These are phyloP conservation scores for Tapirus indicus DNA, from an alignment of 2,797 vertebrate species.

Conservation along the genomic window DNA sequence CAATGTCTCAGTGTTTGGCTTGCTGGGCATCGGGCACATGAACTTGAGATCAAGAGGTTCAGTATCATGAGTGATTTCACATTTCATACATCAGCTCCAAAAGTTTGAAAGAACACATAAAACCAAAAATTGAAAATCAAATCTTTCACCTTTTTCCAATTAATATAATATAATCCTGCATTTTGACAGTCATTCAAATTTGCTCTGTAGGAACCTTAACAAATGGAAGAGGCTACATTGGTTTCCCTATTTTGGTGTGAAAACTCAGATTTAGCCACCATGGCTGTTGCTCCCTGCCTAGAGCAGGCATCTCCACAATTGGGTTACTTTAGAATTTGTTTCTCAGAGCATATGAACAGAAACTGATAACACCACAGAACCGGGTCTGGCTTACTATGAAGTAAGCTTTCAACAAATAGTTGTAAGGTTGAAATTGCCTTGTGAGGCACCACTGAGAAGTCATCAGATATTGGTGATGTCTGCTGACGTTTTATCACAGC, in stretches of 20 bases:
- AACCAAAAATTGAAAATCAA: neutral
- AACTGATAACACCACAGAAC: slow-evolving; percentile 40
- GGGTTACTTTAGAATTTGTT: slow-evolving; percentile 25
- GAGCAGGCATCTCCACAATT: neutral
- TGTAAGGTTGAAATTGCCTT: slow-evolving; percentile 51
- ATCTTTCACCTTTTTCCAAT: neutral
- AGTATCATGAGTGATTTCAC: neutral
- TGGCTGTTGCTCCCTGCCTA: neutral
- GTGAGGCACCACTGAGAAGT: neutral
- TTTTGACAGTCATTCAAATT: neutral
- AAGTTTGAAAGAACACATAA: neutral
- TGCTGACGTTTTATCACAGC: slow-evolving; percentile 21
- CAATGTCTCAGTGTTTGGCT: no score
- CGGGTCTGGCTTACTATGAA: neutral
- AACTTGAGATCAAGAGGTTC: no score
- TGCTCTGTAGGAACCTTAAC: neutral
- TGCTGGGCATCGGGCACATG: no score
- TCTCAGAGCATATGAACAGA: slow-evolving; percentile 1
- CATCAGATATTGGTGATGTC: slow-evolving; percentile 23
- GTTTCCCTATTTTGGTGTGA: neutral
- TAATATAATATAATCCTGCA: neutral
- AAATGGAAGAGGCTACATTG: neutral
- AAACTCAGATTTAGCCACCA: slow-evolving; percentile 8
- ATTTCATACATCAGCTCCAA: neutral
- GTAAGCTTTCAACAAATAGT: slow-evolving; percentile 27